phyloP scores from a whole-genome alignment of 2,113 vertebrate species.

The Muscicapa adusta region DNA sequence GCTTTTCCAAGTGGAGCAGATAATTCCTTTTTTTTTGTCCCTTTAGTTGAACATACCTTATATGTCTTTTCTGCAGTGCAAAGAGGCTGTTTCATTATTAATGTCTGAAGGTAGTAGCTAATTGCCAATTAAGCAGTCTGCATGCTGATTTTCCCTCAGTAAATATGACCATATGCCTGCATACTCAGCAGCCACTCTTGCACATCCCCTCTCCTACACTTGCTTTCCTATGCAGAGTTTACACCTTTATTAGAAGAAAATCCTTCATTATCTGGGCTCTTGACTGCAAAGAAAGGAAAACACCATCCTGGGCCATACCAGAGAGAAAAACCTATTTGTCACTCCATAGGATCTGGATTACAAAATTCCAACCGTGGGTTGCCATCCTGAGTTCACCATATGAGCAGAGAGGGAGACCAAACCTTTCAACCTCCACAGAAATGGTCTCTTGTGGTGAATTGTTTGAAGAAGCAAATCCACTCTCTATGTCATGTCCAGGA shows the following conservation, averaged over 20 bases:
- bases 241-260: background rate
- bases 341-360: background rate
- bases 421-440: background rate
- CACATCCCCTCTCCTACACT: background rate
- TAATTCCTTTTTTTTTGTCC: background rate
- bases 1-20: background rate
- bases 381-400: background rate
- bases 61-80: background rate
- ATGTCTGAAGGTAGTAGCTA: background rate
- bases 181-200: background rate
- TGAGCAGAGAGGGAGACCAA: background rate
- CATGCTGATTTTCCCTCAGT: background rate
- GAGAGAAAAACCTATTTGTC: background rate
- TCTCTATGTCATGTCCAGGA: rapidly evolving
- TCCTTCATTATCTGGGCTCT: background rate
- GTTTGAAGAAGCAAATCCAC: background rate
- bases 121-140: background rate
- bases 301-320: rapidly evolving
- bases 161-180: background rate
- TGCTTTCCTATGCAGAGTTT: background rate
- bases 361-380: background rate
- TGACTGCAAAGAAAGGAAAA: background rate
- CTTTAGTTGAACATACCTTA: background rate
- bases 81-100: background rate
- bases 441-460: background rate